Evolutionary conservation across 2,113 vertebrate species (phyloP), one percentile per base, ranked within the genome.

Genomic region (Apaloderma vittatum): DNA sequence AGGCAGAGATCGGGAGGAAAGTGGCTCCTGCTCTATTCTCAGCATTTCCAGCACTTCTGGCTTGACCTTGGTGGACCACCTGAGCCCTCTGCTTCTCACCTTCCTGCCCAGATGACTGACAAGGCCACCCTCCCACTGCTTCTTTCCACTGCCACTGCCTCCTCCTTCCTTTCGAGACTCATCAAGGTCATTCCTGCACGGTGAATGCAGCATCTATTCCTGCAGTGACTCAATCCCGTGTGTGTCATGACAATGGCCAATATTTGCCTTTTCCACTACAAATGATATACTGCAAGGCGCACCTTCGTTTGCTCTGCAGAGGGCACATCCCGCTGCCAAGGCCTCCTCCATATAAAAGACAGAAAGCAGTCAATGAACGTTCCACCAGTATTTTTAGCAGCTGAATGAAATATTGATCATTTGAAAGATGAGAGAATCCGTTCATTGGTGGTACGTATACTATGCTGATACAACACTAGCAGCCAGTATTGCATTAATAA

Each of bases 1-100:
- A 94, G 57, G 72, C 0, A 9, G 36, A 88, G 45, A 65, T 46
- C 76, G 83, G 67, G 92, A 93, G 37, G 20, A 29, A 89, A 86
- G 79, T 12, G 5, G 55, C 62, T 95, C 52, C 73, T 72, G 48
- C 86, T 94, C 95, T 95, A 88, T 92, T 96, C 93, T 89, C 72
- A 89, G 74, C 77, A 86, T 70, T 80, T 75, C 79, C 67, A 91
- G 74, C 37, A n/a, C 58, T 95, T 93, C 76, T 70, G 27, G 10
- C 59, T 82, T 83, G 86, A 93, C 90, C 83, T 96, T 94, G 54
- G 48, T 61, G 61, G 22, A 86, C 80, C 58, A 88, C 36, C 88
- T 63, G 55, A 91, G 71, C 34, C 45, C 66, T 93, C 54, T 70
- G 46, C 34, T 36, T 85, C 72, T 91, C 82, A 83, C 57, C 52